Percentiles rank a stretch among this genome's conserved stretches.
Conservation (phyloP, 2,797 vertebrate genomes). For the Poeciliopsis presidionis region DNA sequence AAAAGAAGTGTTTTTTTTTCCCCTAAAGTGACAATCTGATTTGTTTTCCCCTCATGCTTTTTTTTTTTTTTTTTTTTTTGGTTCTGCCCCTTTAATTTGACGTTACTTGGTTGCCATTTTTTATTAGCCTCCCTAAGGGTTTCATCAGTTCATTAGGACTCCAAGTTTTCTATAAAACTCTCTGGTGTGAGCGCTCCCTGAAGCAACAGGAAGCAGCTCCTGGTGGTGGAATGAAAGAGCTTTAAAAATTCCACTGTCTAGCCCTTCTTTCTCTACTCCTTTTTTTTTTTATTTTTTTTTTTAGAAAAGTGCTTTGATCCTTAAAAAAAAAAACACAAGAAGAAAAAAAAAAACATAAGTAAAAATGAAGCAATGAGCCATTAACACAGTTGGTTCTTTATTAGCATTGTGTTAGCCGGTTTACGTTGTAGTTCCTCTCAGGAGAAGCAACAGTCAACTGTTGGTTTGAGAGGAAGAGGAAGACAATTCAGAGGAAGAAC, state of each 20-base stretch:
- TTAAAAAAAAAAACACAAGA: neutral
- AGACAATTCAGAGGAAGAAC: neutral
- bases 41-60: neutral
- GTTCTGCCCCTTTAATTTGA: conserved; percentile 8
- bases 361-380: neutral
- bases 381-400: neutral
- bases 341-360: neutral
- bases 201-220: conserved; percentile 55
- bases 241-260: neutral
- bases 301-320: neutral
- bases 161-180: conserved; percentile 61
- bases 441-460: neutral
- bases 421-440: neutral
- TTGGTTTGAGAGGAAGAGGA: neutral
- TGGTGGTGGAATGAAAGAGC: neutral
- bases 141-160: conserved; percentile 57
- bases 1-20: too few species aligned
- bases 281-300: neutral
- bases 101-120: conserved; percentile 8
- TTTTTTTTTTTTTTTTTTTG: neutral
- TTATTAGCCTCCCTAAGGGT: conserved; percentile 11
- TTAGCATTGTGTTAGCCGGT: neutral
- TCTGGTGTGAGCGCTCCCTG: conserved; percentile 45
- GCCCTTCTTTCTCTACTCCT: neutral
- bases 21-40: neutral